These are phyloP conservation scores for Diachasmimorpha longicaudata DNA, from an alignment of 1,140 invertebrate species.

Conservation along the genomic window DNA sequence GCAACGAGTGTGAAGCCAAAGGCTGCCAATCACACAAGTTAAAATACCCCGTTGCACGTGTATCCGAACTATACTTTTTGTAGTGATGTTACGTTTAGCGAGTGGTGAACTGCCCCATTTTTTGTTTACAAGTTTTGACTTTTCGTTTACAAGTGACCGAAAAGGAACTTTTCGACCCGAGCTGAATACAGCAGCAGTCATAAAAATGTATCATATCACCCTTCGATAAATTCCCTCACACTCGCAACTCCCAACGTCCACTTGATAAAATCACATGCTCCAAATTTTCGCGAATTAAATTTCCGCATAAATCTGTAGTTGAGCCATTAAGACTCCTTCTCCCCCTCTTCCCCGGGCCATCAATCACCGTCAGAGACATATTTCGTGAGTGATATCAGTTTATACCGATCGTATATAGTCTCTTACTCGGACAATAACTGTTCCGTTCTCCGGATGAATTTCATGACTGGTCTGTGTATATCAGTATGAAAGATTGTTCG, in stretches of 20 bases:
- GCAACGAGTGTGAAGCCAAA: too few species aligned
- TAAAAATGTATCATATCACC: too few species aligned
- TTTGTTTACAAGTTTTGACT: too few species aligned
- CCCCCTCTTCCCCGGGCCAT: background rate
- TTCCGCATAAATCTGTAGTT: background rate
- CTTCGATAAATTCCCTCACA: too few species aligned
- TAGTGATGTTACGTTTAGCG: too few species aligned
- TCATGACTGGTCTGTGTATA: background rate
- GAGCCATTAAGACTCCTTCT: background rate
- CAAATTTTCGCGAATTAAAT: background rate
- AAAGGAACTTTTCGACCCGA: too few species aligned
- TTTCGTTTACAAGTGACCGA: too few species aligned
- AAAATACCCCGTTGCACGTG: too few species aligned
- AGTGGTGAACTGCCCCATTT: too few species aligned
- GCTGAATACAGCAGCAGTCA: too few species aligned
- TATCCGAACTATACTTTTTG: too few species aligned
- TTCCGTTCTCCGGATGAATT: background rate
- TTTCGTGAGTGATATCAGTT: background rate
- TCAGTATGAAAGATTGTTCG: background rate
- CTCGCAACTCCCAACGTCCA: background rate
- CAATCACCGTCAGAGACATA: constrained; percentile 17
- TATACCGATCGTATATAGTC: constrained; percentile 6
- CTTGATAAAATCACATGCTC: background rate
- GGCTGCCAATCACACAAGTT: too few species aligned
- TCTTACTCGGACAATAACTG: background rate